phyloP scores from a whole-genome alignment of 1,140 invertebrate genomes.

The Aphaenogaster rudis region DNA sequence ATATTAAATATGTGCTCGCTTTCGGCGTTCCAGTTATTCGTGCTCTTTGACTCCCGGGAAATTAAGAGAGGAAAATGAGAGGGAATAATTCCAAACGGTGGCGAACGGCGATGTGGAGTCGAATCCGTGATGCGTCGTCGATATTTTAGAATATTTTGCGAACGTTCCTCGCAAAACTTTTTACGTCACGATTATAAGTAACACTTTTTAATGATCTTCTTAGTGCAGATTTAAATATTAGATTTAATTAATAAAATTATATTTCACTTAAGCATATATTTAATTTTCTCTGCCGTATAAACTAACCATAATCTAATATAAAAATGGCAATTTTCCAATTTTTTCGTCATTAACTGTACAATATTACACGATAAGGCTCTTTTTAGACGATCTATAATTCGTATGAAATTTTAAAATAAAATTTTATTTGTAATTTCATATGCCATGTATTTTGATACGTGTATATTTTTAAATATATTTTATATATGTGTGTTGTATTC shows the following conservation, averaged over 20 bases:
- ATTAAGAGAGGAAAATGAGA: conserved; percentile 74
- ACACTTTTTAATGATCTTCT: neutral
- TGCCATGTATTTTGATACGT: neutral
- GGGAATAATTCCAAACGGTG: conserved; percentile 66
- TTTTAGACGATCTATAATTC: neutral
- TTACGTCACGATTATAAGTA: neutral
- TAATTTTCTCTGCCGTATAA: neutral
- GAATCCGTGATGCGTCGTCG: neutral
- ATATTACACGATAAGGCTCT: neutral
- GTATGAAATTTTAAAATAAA: neutral
- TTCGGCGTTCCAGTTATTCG: conserved; percentile 38
- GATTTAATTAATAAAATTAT: conserved; percentile 13
- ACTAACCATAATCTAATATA: neutral
- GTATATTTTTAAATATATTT: neutral
- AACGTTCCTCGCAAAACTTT: neutral
- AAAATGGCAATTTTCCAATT: neutral
- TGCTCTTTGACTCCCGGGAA: conserved; percentile 62
- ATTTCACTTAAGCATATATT: neutral
- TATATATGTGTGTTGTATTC: neutral
- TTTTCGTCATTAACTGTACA: neutral
- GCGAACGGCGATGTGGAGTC: neutral
- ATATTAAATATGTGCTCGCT: conserved; percentile 78
- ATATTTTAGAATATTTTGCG: conserved; percentile 18
- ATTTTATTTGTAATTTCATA: neutral
- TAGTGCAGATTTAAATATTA: neutral